Evolutionary conservation across 1,140 invertebrate genomes (phyloP), one percentile per base, ranked within the genome.

Genomic region (Chironomus tepperi): DNA sequence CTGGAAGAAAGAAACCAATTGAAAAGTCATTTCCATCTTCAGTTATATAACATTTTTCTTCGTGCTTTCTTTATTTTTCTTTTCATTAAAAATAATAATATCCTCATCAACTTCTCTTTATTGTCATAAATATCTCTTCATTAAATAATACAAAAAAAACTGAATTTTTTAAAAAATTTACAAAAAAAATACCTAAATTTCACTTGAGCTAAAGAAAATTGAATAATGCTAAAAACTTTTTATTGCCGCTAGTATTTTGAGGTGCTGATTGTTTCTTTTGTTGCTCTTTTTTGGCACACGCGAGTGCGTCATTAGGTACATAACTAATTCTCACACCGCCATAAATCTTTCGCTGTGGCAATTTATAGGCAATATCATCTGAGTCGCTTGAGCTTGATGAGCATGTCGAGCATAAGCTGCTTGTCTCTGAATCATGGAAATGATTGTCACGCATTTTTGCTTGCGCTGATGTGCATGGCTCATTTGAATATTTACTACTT

Each of bases 261-360:
- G 78, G 90, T 89, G 76, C 80, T 74, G 75, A 83, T 77, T 78
- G 85, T 79, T 77, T 83, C 76, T 83, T 78, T 74, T 86, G 85
- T 75, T 89, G 84, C 73, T 89, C 86, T 75, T 90, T 85, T 76
- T 88, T 86, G 47, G 91, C 91, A 78, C 89, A 91, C 12, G 92
- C 92, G 16, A 95, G 84, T 0, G 92, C 90, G 82, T 95, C 93
- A 80, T 94, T 95, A 76, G 93, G 93, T 75, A 96, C 93, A 83
- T 95, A 96, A 9, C 92, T 93, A 76, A 95, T 93, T 70, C 93
- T 83, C 3, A 94, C 93, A 73, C 92, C 92, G 43, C 93, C 92
- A 80, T 94, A 95, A 12, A 92, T 91, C 78, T 90, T 84, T 77
- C 92, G 83, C 43, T 91, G 89, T 6, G 93, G 93, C 72, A 95